Base-by-base conservation (phyloP, 2,888 invertebrate species). In the Dorcus hopei region DNA sequence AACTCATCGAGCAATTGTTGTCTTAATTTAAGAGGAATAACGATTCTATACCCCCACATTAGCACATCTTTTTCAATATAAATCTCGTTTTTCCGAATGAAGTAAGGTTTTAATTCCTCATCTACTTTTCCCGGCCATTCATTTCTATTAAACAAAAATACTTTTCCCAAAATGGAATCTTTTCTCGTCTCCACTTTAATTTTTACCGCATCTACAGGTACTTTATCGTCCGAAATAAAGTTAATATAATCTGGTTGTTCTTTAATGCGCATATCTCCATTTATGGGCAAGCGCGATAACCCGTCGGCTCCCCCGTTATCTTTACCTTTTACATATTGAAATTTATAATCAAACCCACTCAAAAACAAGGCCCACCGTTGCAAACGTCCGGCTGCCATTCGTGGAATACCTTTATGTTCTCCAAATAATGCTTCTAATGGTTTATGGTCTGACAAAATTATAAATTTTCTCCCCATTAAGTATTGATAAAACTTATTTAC, bases 401-500 rank as follows among this genome's bases (percentile, higher is more conserved):
- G 58, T 7, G 73, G 72, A 11, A 74, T 65, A 4, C 70, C 70
- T 61, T 70, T 71, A 4, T 71, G 61, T 54, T 68, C 71, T 3
- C 69, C 71, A 58, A 72, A 72, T 6, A 70, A 39, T 1, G 69
- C 68, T 48, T 66, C 54, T 14, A 74, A 59, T 3, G 72, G 73
- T 57, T 72, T 74, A 54, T 73, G 72, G 59, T 75, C 74, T 0
- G 70, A 67, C 6, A 55, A 50, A 4, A 75, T 54, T 2, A 61
- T 64, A 62, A 74, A 74, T 23, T 67, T 58, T n/a, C 61, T 67
- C 4, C 72, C 72, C 23, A 66, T 49, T 47, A 75, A 63, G 65
- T 74, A 75, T 49, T 74, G 71, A 57, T 70, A 67, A 62, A 72
- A 73, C 50, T 70, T 72, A 6, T 60, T 61, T 4, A 70, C 66